These are phyloP conservation scores for Atta colombica DNA, from an alignment of 1,140 invertebrate genomes.

Conservation along the genomic window DNA sequence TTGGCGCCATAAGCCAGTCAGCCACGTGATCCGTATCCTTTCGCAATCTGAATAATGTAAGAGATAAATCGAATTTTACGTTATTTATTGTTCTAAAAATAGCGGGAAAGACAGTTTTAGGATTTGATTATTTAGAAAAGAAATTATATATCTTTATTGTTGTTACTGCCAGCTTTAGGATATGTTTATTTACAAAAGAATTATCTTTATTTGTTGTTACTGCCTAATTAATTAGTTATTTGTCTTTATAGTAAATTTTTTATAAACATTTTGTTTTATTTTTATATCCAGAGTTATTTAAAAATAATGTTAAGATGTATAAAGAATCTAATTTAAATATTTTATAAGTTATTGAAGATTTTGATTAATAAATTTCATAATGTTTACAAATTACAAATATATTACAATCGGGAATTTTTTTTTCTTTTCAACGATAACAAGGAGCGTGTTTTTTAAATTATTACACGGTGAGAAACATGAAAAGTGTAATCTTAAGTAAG, in stretches of 20 bases:
- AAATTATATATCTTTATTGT: neutral
- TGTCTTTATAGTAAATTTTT: neutral
- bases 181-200: neutral
- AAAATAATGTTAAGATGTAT: neutral
- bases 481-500: neutral
- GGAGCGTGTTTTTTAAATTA: neutral
- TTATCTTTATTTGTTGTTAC: neutral
- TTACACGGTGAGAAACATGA: neutral
- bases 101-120: neutral
- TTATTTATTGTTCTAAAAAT: slow-evolving; percentile 30
- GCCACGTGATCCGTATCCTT: slow-evolving; percentile 69
- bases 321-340: slow-evolving; percentile 5
- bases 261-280: neutral
- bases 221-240: neutral
- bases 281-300: slow-evolving; percentile 1
- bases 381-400: neutral
- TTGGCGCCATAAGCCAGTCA: slow-evolving; percentile 58
- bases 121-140: neutral
- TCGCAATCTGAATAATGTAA: slow-evolving; percentile 53
- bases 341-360: slow-evolving; percentile 7
- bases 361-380: neutral
- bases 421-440: neutral
- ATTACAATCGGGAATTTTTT: neutral
- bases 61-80: slow-evolving; percentile 19
- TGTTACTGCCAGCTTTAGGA: neutral